phyloP scores from a whole-genome alignment of 2,888 invertebrate species.

The Drosophila neonasuta region DNA sequence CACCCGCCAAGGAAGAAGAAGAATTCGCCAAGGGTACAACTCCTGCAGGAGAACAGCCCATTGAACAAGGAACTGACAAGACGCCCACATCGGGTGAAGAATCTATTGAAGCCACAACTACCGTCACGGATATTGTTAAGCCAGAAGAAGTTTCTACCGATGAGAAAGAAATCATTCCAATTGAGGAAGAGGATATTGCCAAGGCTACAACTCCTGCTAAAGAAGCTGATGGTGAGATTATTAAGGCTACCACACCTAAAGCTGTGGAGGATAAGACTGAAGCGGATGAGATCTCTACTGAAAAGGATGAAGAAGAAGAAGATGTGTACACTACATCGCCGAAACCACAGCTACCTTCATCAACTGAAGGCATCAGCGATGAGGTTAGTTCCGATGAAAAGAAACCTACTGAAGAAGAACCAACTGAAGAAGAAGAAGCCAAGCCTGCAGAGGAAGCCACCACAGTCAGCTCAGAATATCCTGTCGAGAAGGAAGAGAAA shows the following conservation, averaged over 20 bases:
- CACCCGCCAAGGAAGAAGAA: constrained; percentile 27
- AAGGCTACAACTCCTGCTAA: constrained; percentile 32
- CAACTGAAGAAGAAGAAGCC: constrained; percentile 17
- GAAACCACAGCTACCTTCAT: constrained; percentile 27
- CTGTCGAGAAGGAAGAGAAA: constrained; percentile 42
- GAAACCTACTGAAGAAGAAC: constrained; percentile 30
- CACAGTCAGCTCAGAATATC: constrained; percentile 38
- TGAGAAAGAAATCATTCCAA: constrained; percentile 13
- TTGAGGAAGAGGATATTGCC: constrained; percentile 1
- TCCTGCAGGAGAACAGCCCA: constrained; percentile 13
- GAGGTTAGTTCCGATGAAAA: constrained; percentile 33
- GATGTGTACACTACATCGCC: constrained; percentile 32
- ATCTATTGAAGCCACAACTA: constrained; percentile 5
- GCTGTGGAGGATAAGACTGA: constrained; percentile 37
- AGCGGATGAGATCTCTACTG: constrained; percentile 38
- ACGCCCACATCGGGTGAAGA: constrained; percentile 12
- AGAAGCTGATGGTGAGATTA: constrained; percentile 14
- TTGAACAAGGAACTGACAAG: constrained; percentile 13
- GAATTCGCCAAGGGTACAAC: constrained; percentile 12
- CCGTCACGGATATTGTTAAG: constrained; percentile 9
- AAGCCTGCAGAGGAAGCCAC: constrained; percentile 24
- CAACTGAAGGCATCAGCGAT: constrained; percentile 46
- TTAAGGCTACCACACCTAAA: constrained; percentile 49
- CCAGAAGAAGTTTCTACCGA: constrained; percentile 11
- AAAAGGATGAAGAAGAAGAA: constrained; percentile 27